Evolutionary conservation across 2,888 invertebrate species (phyloP).

Genomic region (Schizotus pectinicornis): DNA sequence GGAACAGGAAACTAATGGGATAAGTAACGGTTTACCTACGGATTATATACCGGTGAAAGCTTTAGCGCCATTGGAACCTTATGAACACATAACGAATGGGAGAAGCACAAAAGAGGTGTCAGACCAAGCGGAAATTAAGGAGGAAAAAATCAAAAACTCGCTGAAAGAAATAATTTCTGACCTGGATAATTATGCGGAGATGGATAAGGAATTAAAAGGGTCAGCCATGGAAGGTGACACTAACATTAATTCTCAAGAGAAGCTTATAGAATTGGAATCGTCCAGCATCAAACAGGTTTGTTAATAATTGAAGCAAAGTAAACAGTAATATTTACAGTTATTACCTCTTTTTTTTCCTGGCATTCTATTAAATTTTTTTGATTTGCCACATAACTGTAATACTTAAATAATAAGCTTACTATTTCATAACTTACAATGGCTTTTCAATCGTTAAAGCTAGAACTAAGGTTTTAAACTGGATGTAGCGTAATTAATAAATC

Average conservation of each 20-base stretch:
- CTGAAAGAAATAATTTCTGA: constrained; percentile 68
- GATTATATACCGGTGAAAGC: constrained; percentile 37
- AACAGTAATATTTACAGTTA: background rate
- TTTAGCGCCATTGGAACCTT: constrained; percentile 36
- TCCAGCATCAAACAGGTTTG: constrained; percentile 28
- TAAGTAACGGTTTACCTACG: constrained; percentile 20
- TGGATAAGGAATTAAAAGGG: constrained; percentile 53
- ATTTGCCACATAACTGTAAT: too few relatives aligned
- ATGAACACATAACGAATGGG: background rate
- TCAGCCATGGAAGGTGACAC: constrained; percentile 16
- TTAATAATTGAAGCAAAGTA: background rate
- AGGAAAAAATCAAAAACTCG: constrained; percentile 63
- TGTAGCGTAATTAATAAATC: constrained; percentile 4
- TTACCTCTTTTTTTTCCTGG: too few relatives aligned
- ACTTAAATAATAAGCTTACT: too few relatives aligned
- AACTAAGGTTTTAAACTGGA: too few relatives aligned
- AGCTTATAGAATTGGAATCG: constrained; percentile 15
- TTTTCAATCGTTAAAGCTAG: too few relatives aligned
- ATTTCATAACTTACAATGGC: too few relatives aligned
- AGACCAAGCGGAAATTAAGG: constrained; percentile 58
- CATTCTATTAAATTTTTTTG: too few relatives aligned
- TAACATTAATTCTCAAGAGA: constrained; percentile 33
- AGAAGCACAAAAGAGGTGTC: too few relatives aligned
- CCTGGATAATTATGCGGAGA: constrained; percentile 64
- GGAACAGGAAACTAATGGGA: constrained; percentile 7